Conservation (phyloP, 2,888 invertebrate species). For the Fragum fragum region DNA sequence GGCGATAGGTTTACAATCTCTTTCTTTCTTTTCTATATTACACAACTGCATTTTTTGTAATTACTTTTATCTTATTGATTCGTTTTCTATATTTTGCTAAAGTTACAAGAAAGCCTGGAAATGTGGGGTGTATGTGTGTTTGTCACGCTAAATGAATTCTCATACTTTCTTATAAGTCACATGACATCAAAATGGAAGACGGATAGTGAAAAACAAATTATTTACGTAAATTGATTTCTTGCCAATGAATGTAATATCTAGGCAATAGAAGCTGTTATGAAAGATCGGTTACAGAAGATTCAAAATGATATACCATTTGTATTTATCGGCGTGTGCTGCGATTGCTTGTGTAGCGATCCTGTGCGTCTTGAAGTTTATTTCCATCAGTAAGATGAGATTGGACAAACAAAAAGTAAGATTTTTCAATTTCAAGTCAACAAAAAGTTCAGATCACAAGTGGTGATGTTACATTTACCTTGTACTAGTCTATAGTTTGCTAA, state of each 20-base stretch:
- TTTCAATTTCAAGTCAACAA: too few species aligned
- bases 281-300: neutral
- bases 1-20: too few species aligned
- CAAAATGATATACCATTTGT: slow-evolving; percentile 68
- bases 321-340: slow-evolving; percentile 64
- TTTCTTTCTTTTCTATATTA: too few species aligned
- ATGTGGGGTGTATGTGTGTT: too few species aligned
- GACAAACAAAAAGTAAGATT: slow-evolving; percentile 62
- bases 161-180: slow-evolving; percentile 36
- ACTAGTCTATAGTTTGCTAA: too few species aligned
- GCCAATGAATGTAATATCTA: neutral
- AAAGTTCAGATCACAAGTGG: too few species aligned
- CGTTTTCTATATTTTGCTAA: too few species aligned
- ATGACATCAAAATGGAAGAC: slow-evolving; percentile 67
- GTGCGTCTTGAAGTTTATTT: slow-evolving; percentile 71
- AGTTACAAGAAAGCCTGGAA: too few species aligned
- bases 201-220: neutral
- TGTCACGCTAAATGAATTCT: neutral
- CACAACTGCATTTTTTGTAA: too few species aligned
- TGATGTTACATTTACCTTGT: too few species aligned
- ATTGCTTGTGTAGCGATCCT: slow-evolving; percentile 66
- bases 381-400: slow-evolving; percentile 66
- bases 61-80: too few species aligned
- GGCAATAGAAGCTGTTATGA: neutral
- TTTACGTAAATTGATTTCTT: neutral